Conservation (phyloP, 2,797 vertebrate genomes). For the Eospalax fontanierii region DNA sequence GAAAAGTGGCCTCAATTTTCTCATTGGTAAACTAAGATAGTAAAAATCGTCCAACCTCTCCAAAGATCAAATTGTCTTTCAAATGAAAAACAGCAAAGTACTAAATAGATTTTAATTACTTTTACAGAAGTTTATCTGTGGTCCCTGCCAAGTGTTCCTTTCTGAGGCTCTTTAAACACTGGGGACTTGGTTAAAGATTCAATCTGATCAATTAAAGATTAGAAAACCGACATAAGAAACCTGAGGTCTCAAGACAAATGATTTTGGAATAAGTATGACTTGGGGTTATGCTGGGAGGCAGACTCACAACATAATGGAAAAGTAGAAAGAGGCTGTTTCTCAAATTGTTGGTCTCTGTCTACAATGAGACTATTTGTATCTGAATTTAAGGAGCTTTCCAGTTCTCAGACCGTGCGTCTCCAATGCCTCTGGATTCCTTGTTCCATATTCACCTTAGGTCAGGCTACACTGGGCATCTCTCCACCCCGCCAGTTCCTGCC, state of each 20-base stretch:
- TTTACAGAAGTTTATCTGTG: conserved; percentile 79
- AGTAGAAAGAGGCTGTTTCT: conserved; percentile 29
- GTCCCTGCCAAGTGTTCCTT: conserved; percentile 77
- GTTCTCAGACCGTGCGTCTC: not conserved
- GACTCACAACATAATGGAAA: not conserved
- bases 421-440: not conserved
- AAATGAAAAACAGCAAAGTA: conserved; percentile 73
- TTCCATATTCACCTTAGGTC: not conserved
- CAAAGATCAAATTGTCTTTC: conserved; percentile 65
- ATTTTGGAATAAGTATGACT: conserved; percentile 31
- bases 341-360: not conserved
- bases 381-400: not conserved
- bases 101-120: conserved; percentile 82
- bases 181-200: conserved; percentile 57
- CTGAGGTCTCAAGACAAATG: conserved; percentile 60
- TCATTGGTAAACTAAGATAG: conserved; percentile 73
- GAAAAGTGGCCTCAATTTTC: conserved; percentile 59
- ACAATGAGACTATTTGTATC: not conserved
- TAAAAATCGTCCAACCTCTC: conserved; percentile 72
- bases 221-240: conserved; percentile 54
- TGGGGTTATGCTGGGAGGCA: not conserved
- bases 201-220: conserved; percentile 82
- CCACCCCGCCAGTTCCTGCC: not conserved
- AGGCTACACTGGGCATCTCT: not conserved
- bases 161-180: conserved; percentile 60